phyloP scores from a whole-genome alignment of 2,797 vertebrate species.

The Lophius americanus region DNA sequence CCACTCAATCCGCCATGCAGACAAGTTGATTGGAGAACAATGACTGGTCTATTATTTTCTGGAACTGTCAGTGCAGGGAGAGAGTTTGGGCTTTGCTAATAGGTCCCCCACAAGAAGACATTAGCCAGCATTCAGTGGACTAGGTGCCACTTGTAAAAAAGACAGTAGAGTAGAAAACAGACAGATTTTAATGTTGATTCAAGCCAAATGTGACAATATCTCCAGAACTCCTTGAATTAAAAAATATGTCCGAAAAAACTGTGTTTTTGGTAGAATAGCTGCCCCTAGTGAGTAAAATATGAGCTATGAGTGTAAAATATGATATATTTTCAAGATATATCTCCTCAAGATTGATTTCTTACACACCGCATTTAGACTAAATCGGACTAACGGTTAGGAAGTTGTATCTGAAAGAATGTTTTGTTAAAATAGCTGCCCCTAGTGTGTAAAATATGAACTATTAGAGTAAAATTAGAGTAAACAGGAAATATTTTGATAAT shows the following conservation, averaged over 20 bases:
- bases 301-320: too few species aligned
- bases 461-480: too few species aligned
- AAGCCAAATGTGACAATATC: not conserved
- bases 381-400: too few species aligned
- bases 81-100: slow-evolving; percentile 12
- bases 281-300: too few species aligned
- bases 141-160: slow-evolving; percentile 1
- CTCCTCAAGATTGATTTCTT: too few species aligned
- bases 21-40: slow-evolving; percentile 54
- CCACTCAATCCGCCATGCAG: slow-evolving; percentile 56
- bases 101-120: not conserved
- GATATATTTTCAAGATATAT: too few species aligned
- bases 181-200: slow-evolving; percentile 7
- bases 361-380: too few species aligned
- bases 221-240: not conserved
- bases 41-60: slow-evolving; percentile 32
- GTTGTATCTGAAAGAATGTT: too few species aligned
- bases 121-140: not conserved
- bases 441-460: too few species aligned
- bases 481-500: not conserved
- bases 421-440: too few species aligned
- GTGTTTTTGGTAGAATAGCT: too few species aligned
- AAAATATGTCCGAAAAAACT: not conserved
- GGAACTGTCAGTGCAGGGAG: slow-evolving; percentile 22
- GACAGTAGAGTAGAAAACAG: not conserved